Conservation (phyloP, 2,888 invertebrate genomes). For the Priocnemis perturbator region DNA sequence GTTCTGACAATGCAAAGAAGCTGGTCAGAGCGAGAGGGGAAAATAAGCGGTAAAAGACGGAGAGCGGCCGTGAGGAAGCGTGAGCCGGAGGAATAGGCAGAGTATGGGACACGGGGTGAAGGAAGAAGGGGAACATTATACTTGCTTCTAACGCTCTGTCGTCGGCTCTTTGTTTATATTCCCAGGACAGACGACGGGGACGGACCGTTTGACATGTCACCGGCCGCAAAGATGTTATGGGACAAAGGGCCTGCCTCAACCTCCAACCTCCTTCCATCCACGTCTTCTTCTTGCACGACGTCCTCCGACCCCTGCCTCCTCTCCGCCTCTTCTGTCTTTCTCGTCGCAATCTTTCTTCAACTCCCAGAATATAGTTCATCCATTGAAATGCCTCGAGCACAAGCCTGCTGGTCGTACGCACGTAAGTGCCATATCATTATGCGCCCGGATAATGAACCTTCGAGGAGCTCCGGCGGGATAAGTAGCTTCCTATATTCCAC, state of each 20-base stretch:
- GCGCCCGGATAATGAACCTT: constrained; percentile 55
- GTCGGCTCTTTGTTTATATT: constrained; percentile 57
- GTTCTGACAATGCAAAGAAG: constrained; percentile 50
- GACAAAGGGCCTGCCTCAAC: constrained; percentile 41
- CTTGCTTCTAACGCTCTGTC: constrained; percentile 49
- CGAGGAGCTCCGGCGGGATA: constrained; percentile 47
- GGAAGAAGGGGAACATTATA: constrained; percentile 49
- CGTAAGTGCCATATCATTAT: constrained; percentile 62
- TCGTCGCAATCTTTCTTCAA: constrained; percentile 11
- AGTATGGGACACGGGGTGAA: constrained; percentile 1
- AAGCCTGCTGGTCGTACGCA: constrained; percentile 51
- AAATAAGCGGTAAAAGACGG: constrained; percentile 24
- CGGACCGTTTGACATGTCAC: constrained; percentile 59
- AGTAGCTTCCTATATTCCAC: constrained; percentile 54
- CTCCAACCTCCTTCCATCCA: not conserved
- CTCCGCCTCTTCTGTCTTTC: not conserved
- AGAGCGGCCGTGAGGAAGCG: constrained; percentile 13
- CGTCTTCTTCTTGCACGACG: not conserved
- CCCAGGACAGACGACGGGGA: constrained; percentile 45
- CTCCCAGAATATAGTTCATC: constrained; percentile 26
- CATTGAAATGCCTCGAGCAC: constrained; percentile 48
- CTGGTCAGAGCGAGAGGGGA: constrained; percentile 9
- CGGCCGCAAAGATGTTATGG: constrained; percentile 55
- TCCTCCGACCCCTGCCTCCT: constrained; percentile 16
- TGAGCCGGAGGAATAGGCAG: constrained; percentile 8